phyloP scores from a whole-genome alignment of 1,140 invertebrate species.

The Orchestia grillus region DNA sequence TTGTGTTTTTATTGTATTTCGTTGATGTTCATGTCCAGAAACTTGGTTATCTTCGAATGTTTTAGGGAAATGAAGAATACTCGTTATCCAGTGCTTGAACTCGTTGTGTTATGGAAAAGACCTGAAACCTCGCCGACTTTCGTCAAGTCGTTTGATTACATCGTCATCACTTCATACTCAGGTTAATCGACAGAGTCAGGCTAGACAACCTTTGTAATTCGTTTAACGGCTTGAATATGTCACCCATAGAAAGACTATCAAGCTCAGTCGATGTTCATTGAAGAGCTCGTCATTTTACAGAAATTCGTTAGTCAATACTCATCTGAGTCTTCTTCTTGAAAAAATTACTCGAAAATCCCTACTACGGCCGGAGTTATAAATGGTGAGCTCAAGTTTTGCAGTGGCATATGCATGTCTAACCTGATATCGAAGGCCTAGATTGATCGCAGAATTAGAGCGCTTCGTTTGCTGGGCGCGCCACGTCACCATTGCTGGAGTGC shows the following conservation, averaged over 20 bases:
- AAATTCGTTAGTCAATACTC: background rate
- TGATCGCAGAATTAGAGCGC: background rate
- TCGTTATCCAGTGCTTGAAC: background rate
- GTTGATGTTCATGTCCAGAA: too few relatives aligned
- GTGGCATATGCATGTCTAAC: background rate
- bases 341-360: background rate
- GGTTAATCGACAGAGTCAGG: background rate
- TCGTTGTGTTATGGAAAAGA: background rate
- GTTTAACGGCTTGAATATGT: background rate
- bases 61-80: too few relatives aligned
- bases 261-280: background rate
- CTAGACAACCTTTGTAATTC: background rate
- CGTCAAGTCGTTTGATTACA: background rate
- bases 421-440: background rate
- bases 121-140: background rate
- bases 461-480: background rate
- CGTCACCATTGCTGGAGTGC: too few relatives aligned
- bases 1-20: too few relatives aligned
- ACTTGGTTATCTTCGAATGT: too few relatives aligned
- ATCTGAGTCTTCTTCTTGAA: background rate
- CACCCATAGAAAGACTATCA: background rate
- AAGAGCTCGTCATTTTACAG: background rate
- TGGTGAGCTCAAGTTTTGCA: background rate
- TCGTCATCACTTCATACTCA: too few relatives aligned
- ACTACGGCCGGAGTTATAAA: background rate